Conservation (phyloP, 2,113 vertebrate genomes). For the Aphyosemion australe region DNA sequence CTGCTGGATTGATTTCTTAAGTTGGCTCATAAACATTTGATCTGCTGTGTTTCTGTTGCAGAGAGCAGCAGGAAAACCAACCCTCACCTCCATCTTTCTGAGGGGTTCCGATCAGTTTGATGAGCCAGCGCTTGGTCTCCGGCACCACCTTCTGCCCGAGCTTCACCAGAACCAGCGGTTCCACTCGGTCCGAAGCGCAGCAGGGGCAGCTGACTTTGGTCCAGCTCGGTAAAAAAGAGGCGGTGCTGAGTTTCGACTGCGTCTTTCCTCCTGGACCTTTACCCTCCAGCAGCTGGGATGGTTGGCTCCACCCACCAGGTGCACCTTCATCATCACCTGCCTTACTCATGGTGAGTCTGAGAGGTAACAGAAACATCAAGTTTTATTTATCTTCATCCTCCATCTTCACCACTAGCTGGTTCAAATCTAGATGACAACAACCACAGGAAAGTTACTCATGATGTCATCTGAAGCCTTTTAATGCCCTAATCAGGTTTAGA, state of each 20-base stretch:
- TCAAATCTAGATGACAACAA: no score
- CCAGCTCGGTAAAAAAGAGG: conserved; percentile 50
- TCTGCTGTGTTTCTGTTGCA: neutral
- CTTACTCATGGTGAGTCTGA: conserved; percentile 66
- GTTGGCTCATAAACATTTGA: neutral
- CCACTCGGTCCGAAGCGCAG: conserved; percentile 67
- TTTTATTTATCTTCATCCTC: no score
- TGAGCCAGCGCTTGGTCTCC: conserved; percentile 80
- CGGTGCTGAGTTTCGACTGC: neutral
- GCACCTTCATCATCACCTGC: conserved; percentile 27
- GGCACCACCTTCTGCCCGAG: conserved; percentile 67
- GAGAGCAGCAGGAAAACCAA: neutral
- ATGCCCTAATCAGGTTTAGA: no score
- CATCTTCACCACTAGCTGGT: no score
- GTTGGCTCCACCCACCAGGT: neutral
- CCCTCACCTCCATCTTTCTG: conserved; percentile 76
- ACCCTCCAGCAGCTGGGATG: conserved; percentile 7
- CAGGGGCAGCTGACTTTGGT: conserved; percentile 78
- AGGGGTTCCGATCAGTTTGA: conserved; percentile 69
- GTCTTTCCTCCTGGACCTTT: conserved; percentile 1
- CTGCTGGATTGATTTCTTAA: neutral
- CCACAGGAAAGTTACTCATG: no score
- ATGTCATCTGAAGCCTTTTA: no score
- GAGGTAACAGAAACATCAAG: neutral
- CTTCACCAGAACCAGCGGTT: conserved; percentile 78